A percentile compares a stretch with the other conserved stretches of the same genome.
phyloP scores from a whole-genome alignment of 2,888 invertebrate species.

The Leucania comma region DNA sequence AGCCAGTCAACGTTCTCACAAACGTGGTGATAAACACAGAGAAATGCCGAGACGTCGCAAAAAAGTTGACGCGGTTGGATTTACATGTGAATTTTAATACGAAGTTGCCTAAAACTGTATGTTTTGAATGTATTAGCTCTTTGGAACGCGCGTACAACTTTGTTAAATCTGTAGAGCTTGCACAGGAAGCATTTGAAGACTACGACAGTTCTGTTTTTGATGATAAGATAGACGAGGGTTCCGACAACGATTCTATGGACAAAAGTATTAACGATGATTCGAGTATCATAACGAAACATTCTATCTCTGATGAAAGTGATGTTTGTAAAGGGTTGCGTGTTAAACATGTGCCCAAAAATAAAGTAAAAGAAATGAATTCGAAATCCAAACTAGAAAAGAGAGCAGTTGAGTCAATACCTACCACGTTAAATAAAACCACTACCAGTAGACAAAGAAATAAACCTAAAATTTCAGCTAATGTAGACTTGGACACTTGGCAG shows the following conservation, averaged over 20 bases:
- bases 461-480: background rate
- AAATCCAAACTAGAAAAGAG: slow-evolving; percentile 3
- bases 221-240: background rate
- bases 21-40: slow-evolving; percentile 30
- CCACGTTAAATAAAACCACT: background rate
- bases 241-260: background rate
- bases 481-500: slow-evolving; percentile 16
- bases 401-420: background rate
- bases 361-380: background rate
- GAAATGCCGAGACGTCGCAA: slow-evolving; percentile 23
- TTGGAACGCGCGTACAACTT: slow-evolving; percentile 41
- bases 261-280: background rate
- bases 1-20: slow-evolving; percentile 13
- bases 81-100: slow-evolving; percentile 31
- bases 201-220: slow-evolving; percentile 3
- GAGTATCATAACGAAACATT: background rate
- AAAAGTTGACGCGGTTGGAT: slow-evolving; percentile 34
- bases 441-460: slow-evolving; percentile 4
- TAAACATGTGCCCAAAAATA: background rate
- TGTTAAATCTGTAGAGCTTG: slow-evolving; percentile 26
- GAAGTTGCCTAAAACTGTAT: slow-evolving; percentile 49
- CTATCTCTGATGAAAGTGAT: background rate
- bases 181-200: slow-evolving; percentile 43
- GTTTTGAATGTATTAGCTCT: slow-evolving; percentile 31
- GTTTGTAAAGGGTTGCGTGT: background rate